Base-by-base conservation (phyloP, 2,888 invertebrate species). In the Chromoteleia sp. region DNA sequence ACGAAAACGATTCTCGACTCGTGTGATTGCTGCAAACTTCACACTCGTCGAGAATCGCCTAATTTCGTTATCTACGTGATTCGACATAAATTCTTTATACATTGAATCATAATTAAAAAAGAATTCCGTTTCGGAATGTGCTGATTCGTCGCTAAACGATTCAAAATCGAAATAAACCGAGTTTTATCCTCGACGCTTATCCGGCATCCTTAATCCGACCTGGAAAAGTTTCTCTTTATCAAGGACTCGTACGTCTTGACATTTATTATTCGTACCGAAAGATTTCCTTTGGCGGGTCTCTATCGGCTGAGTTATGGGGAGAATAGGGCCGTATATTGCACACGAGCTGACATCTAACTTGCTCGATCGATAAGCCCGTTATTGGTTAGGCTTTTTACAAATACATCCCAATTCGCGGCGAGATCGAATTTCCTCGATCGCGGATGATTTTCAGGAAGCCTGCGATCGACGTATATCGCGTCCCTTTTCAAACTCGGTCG, bases 361-460 rank as follows among this genome's bases (percentile, higher is more conserved):
- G 59, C 50, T 71, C 48, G 71, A 65, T 78, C 78, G 45, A 73
- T 78, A 73, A 45, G 7, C 50, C 36, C 30, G 67, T 58, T 61
- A 68, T 76, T 61, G 73, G 73, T 73, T 63, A 54, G 54, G 73
- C 70, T 74, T 74, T 74, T 73, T 61, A 19, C 29, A 43, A 73
- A 61, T 41, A 41, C 7, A 30, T 21, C 14, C 56, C 41, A 17
- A 41, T 14, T 33, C 56, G 36, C 39, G 25, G 15, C 6, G 33
- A 12, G 33, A 56, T 25, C 39, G 29, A 43, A 52, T 54, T 67
- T 17, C 17, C 33, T 0, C 12, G 48, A 48, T 19, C 33, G 7
- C 19, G 12, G 5, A 29, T 39, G 30, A 36, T 67, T 67, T 39
- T 54, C 30, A 43, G 54, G 30, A 12, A 52, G 29, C 33, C 10